Evolutionary conservation across 2,888 invertebrate genomes (phyloP).

Genomic region (Maniola hyperantus): DNA sequence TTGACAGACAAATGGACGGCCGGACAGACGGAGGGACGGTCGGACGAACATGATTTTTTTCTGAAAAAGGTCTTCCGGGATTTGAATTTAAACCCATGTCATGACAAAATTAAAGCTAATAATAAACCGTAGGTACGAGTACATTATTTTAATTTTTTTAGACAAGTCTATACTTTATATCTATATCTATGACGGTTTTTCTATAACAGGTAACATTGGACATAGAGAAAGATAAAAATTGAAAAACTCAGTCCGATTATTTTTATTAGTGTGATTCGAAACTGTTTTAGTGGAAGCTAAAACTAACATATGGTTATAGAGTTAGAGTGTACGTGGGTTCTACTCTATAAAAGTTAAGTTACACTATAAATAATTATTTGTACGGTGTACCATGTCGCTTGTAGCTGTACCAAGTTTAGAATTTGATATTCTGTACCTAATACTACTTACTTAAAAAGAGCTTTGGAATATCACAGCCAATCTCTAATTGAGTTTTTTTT

Average conservation of each 20-base stretch:
- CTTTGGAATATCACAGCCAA: too few relatives aligned
- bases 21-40: too few relatives aligned
- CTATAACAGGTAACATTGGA: background rate
- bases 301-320: constrained; percentile 18
- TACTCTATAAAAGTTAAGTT: background rate
- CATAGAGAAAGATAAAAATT: constrained; percentile 17
- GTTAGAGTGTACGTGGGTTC: constrained; percentile 4
- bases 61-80: too few relatives aligned
- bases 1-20: too few relatives aligned
- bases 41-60: too few relatives aligned
- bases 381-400: background rate
- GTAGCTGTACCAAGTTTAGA: background rate
- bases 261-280: constrained; percentile 15
- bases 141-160: background rate
- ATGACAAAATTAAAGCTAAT: too few relatives aligned
- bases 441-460: too few relatives aligned
- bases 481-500: too few relatives aligned
- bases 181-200: background rate
- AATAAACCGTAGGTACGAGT: too few relatives aligned
- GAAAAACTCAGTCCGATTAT: constrained; percentile 11
- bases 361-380: background rate
- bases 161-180: background rate
- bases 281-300: constrained; percentile 11
- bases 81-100: too few relatives aligned
- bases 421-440: background rate